These are phyloP conservation scores for Gephyroberyx darwinii DNA, from an alignment of 2,797 vertebrate genomes.

Conservation along the genomic window DNA sequence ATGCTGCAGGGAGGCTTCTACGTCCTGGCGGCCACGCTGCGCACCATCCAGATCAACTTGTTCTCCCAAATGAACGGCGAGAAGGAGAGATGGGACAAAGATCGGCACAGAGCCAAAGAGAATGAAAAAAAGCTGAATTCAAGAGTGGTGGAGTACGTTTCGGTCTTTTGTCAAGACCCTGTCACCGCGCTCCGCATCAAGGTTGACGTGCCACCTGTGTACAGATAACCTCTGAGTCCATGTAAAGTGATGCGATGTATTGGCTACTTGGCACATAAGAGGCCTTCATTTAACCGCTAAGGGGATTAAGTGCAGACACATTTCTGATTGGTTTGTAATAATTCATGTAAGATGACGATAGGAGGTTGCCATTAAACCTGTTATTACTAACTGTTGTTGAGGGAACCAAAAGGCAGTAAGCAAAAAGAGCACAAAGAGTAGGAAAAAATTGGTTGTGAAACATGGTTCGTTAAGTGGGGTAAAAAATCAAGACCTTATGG, in stretches of 20 bases:
- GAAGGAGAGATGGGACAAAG: constrained; percentile 74
- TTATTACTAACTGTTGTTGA: constrained; percentile 32
- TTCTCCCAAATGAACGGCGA: constrained; percentile 75
- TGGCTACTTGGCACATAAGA: constrained; percentile 57
- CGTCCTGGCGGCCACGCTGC: constrained; percentile 69
- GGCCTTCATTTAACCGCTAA: constrained; percentile 65
- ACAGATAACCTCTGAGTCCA: constrained; percentile 63
- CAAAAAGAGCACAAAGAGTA: constrained; percentile 17
- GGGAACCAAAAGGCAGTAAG: constrained; percentile 9
- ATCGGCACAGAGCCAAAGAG: constrained; percentile 64
- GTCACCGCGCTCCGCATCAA: constrained; percentile 76
- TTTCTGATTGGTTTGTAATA: constrained; percentile 37
- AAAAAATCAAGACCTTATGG: constrained; percentile 31
- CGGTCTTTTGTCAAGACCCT: constrained; percentile 75
- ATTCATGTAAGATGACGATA: constrained; percentile 8
- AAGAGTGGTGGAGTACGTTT: constrained; percentile 75
- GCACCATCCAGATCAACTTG: constrained; percentile 72
- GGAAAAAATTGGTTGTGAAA: background rate
- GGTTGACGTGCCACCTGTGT: constrained; percentile 76
- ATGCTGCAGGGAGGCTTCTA: constrained; percentile 73
- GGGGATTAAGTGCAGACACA: constrained; percentile 34
- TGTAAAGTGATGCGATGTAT: background rate
- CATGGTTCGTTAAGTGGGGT: background rate
- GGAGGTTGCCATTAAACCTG: constrained; percentile 55
- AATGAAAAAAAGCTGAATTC: constrained; percentile 72